Base-by-base conservation (phyloP, 2,797 vertebrate species). In the Labroides dimidiatus region DNA sequence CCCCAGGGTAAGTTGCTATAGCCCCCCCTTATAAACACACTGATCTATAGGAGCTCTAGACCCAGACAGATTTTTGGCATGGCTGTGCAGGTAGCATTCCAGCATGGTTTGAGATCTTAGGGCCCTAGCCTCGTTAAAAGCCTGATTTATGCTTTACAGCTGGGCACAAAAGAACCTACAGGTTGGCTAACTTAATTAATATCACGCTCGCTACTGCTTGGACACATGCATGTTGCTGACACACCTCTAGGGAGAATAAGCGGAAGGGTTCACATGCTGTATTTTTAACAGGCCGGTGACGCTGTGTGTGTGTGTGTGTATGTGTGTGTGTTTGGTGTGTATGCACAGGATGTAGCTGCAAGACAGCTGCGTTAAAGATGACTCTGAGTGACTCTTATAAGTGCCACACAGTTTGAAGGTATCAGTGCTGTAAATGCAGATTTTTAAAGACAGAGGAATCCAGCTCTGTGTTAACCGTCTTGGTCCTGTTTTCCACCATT, bases 41-140 rank as follows among this genome's bases (percentile, higher is more conserved):
- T 82, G 91, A 91, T 94, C 94, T 95, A 90, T 94, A 93, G 90
- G 93, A 92, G 93, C 88, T 83, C 83, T 69, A 79, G 76, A 86
- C 87, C 81, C 84, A 93, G 94, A 95, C 94, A 95, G 89, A 93
- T 96, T 96, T 95, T 96, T 97, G 96, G 96, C 95, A 95, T 81
- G 89, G 49, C 85, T 77, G 33, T 84, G 73, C 78, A 88, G 93
- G 94, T 94, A 95, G 84, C 57, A 93, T 96, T 95, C 93, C 95
- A 95, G 93, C 94, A 92, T 88, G 89, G 94, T 94, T 93, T 90
- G 93, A 92, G 94, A 93, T 87, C 92, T 93, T 92, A 81, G 67
- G 86, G 89, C 91, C 87, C 88, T 84, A 87, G 78, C 27, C 61
- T 94, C 57, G 85, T 93, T 93, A 91, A 94, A 91, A 91, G 53